Evolutionary conservation across 2,113 vertebrate species (phyloP).

Genomic region (Corythoichthys haematopterus): DNA sequence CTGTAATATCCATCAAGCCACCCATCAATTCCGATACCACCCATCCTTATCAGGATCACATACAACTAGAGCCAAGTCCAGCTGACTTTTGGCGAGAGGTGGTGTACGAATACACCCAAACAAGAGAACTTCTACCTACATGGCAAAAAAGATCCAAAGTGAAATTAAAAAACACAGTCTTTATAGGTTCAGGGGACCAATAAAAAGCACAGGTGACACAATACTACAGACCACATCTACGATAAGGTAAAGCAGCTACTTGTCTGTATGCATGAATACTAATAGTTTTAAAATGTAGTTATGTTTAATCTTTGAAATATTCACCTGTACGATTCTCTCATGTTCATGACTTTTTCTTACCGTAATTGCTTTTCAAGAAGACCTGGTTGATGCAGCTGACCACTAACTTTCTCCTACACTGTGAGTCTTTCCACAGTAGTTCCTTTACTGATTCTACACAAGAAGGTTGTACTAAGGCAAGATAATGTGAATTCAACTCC

Average conservation of each 20-base stretch:
- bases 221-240: too few relatives aligned
- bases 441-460: constrained; percentile 44
- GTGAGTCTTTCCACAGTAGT: constrained; percentile 49
- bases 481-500: constrained; percentile 47
- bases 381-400: constrained; percentile 55
- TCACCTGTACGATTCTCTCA: constrained; percentile 13
- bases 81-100: too few relatives aligned
- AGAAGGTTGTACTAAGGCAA: constrained; percentile 52
- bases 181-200: too few relatives aligned
- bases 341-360: constrained; percentile 21
- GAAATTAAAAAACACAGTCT: too few relatives aligned
- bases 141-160: too few relatives aligned
- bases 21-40: too few relatives aligned
- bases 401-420: constrained; percentile 37
- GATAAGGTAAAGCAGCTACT: background rate
- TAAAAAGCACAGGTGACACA: too few relatives aligned
- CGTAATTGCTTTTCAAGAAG: constrained; percentile 28
- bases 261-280: background rate
- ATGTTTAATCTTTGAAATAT: background rate
- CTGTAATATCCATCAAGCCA: too few relatives aligned
- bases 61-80: too few relatives aligned
- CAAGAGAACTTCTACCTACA: too few relatives aligned
- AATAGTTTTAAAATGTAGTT: background rate
- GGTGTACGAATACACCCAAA: too few relatives aligned
- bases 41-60: too few relatives aligned